Evolutionary conservation across 2,797 vertebrate species (phyloP), one percentile per base, ranked within the genome.

Genomic region (Helostoma temminkii): DNA sequence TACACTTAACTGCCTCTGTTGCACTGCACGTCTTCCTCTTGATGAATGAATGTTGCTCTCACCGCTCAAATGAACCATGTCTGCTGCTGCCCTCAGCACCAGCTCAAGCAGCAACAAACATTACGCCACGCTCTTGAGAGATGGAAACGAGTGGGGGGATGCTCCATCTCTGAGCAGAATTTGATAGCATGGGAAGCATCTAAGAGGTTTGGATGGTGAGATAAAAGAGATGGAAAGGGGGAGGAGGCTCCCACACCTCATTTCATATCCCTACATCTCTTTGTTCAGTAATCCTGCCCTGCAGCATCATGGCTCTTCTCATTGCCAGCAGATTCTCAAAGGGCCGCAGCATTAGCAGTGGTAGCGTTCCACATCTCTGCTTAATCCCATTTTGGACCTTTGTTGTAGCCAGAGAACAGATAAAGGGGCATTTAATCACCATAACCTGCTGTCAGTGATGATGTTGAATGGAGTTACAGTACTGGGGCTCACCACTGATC

Each of bases 231-330:
- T 15, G 61, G 71, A 30, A 53, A 39, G 46, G 26, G 24, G 14
- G 39, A 12, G 52, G 32, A 53, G 18, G 64, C 73, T 74, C 78
- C 52, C 47, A 65, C 70, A 71, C 84, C 73, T 80, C 82, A 49
- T 70, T 76, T 67, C 54, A 52, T 86, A 84, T 86, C 86, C 76
- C 74, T 80, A 55, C 73, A 84, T 90, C 84, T 83, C 88, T 90
- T 92, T 92, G 83, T 90, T 82, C 52, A 25, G 53, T 91, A 91
- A 90, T 92, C 89, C 85, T 88, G 75, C 78, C 88, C 86, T 34
- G 73, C 69, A 85, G 91, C 85, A 1, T 37, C 58, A 1, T 21
- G 34, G 72, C 82, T 55, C 85, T 39, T 80, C 83, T 88, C 76
- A 65, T 49, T 81, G 83, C 82, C 85, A 85, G 78, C 50, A 24